Conservation (phyloP, 2,113 vertebrate species). For the Paradoxurus hermaphroditus region DNA sequence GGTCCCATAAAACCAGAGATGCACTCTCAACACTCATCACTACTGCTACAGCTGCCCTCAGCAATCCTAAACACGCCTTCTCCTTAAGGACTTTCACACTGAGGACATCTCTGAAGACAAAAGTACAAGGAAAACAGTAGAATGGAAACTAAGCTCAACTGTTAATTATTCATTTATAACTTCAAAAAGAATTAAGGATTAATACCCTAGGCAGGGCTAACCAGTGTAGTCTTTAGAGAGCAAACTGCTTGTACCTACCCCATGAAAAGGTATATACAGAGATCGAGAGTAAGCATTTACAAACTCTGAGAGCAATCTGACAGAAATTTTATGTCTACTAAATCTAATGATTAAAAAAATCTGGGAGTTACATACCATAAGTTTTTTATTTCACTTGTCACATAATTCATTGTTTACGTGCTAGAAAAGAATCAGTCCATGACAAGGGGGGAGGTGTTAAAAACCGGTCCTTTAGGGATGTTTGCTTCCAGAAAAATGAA, state of each 20-base stretch:
- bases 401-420: neutral
- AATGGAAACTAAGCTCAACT: neutral
- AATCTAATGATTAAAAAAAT: neutral
- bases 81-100: neutral
- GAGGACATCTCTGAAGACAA: neutral
- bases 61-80: neutral
- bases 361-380: neutral
- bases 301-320: neutral
- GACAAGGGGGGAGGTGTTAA: neutral
- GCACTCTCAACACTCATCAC: neutral
- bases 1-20: neutral
- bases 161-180: neutral
- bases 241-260: neutral
- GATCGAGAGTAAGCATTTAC: neutral
- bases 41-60: neutral
- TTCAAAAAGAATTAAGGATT: neutral
- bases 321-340: neutral
- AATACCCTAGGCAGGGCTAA: neutral
- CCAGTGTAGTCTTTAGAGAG: neutral
- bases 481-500: neutral
- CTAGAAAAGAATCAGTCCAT: constrained; percentile 11
- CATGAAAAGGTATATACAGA: neutral
- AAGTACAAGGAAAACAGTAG: neutral
- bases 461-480: neutral
- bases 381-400: neutral